Percentiles rank a stretch among this genome's conserved stretches.
Conservation (phyloP, 2,888 invertebrate genomes). For the Platynereis dumerilii region DNA sequence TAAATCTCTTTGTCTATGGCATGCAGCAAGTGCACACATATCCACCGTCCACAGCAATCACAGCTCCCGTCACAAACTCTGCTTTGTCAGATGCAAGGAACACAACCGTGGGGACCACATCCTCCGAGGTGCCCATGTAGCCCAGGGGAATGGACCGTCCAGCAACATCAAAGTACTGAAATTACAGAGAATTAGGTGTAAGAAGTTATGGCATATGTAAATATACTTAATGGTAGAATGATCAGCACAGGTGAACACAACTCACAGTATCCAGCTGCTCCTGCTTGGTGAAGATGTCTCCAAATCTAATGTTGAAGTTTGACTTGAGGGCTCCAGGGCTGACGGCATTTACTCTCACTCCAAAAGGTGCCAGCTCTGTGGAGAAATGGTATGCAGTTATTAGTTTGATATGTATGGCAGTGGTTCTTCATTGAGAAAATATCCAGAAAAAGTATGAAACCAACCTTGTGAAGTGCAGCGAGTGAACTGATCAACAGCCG, state of each 20-base stretch:
- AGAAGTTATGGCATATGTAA: no score
- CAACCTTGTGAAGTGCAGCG: constrained; percentile 4
- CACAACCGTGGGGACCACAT: constrained; percentile 12
- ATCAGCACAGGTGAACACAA: no score
- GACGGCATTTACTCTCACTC: constrained; percentile 2
- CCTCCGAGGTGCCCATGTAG: constrained; percentile 7
- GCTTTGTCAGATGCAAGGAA: constrained; percentile 16
- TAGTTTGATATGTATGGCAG: no score
- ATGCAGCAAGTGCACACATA: no score
- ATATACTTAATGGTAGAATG: no score
- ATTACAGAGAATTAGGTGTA: no score
- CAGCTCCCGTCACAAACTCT: no score
- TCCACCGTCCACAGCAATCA: no score
- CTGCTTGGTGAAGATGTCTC: constrained; percentile 6
- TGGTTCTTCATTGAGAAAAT: no score
- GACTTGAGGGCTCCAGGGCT: constrained; percentile 13
- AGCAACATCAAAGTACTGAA: constrained; percentile 11
- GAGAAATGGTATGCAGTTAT: no score
- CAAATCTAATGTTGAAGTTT: constrained; percentile 12
- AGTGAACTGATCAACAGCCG: constrained; percentile 17
- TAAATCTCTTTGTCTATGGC: no score
- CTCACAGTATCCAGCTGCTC: constrained; percentile 9
- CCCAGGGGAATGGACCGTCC: constrained; percentile 10
- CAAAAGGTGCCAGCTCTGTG: background rate
- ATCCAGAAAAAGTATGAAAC: no score